Evolutionary conservation across 2,113 vertebrate species (phyloP).

Genomic region (Gymnarchus niloticus): DNA sequence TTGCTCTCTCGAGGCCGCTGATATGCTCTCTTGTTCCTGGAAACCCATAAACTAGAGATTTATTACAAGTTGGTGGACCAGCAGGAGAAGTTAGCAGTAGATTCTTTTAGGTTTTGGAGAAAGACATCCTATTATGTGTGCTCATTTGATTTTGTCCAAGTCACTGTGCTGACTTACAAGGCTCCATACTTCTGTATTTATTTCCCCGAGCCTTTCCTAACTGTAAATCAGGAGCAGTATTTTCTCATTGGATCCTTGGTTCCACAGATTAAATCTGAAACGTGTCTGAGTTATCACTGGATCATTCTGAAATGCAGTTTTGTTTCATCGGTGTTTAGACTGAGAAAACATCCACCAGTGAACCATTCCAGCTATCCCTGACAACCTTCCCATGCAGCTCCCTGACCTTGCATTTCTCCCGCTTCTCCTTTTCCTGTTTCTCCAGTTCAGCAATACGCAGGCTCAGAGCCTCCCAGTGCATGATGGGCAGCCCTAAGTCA

Average conservation of each 20-base stretch:
- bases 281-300: neutral
- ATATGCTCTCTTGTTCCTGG: slow-evolving; percentile 32
- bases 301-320: neutral
- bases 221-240: neutral
- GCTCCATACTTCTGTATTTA: neutral
- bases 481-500: slow-evolving; percentile 65
- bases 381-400: slow-evolving; percentile 10
- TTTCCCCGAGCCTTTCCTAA: neutral
- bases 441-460: slow-evolving; percentile 67
- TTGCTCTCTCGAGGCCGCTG: neutral
- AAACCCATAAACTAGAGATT: neutral
- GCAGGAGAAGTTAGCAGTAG: neutral
- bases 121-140: neutral
- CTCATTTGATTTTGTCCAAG: neutral
- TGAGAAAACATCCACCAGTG: neutral
- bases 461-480: slow-evolving; percentile 71
- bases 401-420: slow-evolving; percentile 54
- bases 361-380: neutral
- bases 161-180: neutral
- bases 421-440: slow-evolving; percentile 63
- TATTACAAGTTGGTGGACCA: neutral
- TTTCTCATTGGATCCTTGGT: neutral
- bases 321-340: neutral
- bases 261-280: neutral
- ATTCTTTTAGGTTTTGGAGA: neutral